Conservation (phyloP, 1,140 invertebrate species). For the Diploscapter pachys region DNA sequence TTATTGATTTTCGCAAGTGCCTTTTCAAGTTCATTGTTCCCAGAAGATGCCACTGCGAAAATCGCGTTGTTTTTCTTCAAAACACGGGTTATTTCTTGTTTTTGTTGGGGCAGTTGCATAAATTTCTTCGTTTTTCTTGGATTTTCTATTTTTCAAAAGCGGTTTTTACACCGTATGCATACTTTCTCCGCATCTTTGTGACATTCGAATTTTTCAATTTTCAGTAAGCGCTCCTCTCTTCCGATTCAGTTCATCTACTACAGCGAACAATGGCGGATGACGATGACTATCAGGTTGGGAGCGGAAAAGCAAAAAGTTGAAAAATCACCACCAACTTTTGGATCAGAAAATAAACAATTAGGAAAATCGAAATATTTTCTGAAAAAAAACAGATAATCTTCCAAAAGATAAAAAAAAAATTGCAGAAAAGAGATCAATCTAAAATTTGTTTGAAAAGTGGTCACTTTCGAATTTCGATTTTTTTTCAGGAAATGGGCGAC, state of each 20-base stretch:
- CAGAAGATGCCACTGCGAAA: neutral
- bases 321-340: too few species aligned
- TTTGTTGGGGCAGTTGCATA: too few species aligned
- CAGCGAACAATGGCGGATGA: constrained; percentile 41
- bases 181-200: neutral
- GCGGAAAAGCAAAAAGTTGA: too few species aligned
- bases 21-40: neutral
- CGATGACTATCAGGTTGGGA: constrained; percentile 45
- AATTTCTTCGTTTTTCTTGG: neutral
- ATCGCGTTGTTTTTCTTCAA: neutral
- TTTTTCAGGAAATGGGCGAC: constrained; percentile 14
- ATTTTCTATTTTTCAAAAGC: neutral
- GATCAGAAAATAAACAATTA: too few species aligned
- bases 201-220: neutral
- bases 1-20: neutral
- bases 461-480: neutral
- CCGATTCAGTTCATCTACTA: neutral
- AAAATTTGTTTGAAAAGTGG: too few species aligned
- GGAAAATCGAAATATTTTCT: too few species aligned
- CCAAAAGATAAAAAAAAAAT: too few species aligned
- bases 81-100: neutral
- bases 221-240: neutral
- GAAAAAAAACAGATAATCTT: too few species aligned
- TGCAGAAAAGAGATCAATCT: too few species aligned
- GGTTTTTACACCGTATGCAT: too few species aligned